phyloP scores from a whole-genome alignment of 2,113 vertebrate genomes.

The Riparia riparia region DNA sequence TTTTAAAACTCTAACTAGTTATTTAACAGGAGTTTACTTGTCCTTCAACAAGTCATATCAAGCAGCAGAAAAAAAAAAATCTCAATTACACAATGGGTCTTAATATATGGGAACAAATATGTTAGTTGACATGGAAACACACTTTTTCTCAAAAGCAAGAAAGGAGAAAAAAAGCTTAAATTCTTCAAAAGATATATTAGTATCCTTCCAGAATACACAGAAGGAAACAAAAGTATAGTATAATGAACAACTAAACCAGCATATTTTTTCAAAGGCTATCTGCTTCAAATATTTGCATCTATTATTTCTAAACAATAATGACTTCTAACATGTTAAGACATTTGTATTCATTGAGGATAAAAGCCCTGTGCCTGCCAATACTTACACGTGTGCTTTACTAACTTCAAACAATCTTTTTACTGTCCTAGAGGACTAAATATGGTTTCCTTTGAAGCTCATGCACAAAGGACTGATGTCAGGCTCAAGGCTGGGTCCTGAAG shows the following conservation, averaged over 20 bases:
- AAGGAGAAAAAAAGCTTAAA: conserved; percentile 15
- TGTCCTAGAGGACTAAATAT: conserved; percentile 55
- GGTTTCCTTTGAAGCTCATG: conserved; percentile 53
- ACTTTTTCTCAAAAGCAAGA: background rate
- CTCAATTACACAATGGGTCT: background rate
- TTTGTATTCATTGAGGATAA: conserved; percentile 61
- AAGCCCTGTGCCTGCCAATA: conserved; percentile 40
- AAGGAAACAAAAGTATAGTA: conserved; percentile 16
- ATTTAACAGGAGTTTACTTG: background rate
- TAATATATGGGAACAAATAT: conserved; percentile 11
- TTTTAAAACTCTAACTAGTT: background rate
- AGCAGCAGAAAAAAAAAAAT: background rate
- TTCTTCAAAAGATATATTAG: conserved; percentile 8
- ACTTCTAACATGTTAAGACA: conserved; percentile 31
- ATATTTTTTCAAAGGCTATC: conserved; percentile 50
- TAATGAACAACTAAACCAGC: background rate
- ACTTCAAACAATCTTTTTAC: conserved; percentile 59
- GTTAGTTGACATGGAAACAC: conserved; percentile 40
- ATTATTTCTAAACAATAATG: conserved; percentile 58
- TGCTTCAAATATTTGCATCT: conserved; percentile 40
- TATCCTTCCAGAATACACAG: conserved; percentile 12
- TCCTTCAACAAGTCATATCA: background rate
- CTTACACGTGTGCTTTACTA: conserved; percentile 40
- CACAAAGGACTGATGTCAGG: conserved; percentile 36
- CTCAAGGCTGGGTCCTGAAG: conserved; percentile 37